Base-by-base conservation (phyloP, 1,140 invertebrate genomes). In the Eriosoma lanigerum region DNA sequence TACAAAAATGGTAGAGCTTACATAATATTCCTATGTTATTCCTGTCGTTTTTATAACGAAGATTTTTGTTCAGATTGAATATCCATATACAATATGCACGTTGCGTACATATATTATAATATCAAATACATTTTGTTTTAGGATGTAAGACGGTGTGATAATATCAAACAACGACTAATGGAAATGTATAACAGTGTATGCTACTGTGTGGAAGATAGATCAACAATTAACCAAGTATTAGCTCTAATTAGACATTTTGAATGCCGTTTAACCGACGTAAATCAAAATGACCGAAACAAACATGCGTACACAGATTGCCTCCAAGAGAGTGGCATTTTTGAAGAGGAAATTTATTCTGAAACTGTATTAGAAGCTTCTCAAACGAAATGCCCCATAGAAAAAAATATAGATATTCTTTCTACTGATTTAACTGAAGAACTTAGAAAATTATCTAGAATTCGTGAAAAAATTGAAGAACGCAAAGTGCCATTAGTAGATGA, bases 261-360 rank as follows among this genome's bases (percentile, higher is more conserved):
- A 73, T 80, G 82, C 13, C 82, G 83, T 58, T 76, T 83, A 64
- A 82, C 24, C 10, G 75, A 78, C 9, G 38, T 24, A 21, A 78
- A 78, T 48, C 75, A 78, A 44, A 78, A 78, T 29, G 75, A 78
- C 15, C 50, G 58, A 56, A 38, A 82, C 44, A 81, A 82, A 44
- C 64, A 82, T 15, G 66, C 82, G 19, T 81, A 81, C 66, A 78
- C 81, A 8, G 84, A 85, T 38, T 83, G 83, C 70, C 75, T 87
- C 29, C 86, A 87, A 82, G 87, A 88, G 81, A 87, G 86, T 82
- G 87, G 87, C 10, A 87, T 88, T 70, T 88, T 87, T 82, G 87
- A 87, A 56, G 84, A 84, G 29, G 72, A 76, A n/a, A 52, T 76
- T 52, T 70, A 81, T n/a, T 24, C 58, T 2, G 81, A 82, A 82